Evolutionary conservation across 37 sponge, comb jelly and placozoan species (phyloP), one percentile per base, ranked within the genome.

Genomic region (Ianthella basta): DNA sequence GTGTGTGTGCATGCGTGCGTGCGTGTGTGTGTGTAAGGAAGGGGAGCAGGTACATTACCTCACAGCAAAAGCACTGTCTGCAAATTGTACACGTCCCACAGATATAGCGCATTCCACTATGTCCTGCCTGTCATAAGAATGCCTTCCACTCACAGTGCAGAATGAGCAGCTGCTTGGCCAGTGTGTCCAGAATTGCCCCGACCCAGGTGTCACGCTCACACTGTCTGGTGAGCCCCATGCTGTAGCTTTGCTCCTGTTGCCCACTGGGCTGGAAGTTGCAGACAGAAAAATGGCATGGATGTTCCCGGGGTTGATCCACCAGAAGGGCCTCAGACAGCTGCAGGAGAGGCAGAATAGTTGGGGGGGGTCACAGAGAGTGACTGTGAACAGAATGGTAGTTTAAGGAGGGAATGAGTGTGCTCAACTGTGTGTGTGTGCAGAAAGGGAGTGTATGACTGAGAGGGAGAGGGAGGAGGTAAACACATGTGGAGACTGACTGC

Each of bases 131-230:
- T 29, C 66, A 10, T 24, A 24, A 32, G 6, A 50, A 24, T 23
- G 25, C 1, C 24, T 40, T 55, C n/a, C 15, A 61, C 82, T 37
- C 64, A 82, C 89, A 85, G 82, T 87, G 88, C 79, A 89, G 53
- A 56, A 93, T 82, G 37, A 88, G 86, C 84, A 94, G 82, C 79
- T 91, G 92, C 80, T 87, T 74, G n/a, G 83, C 57, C 53, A 88
- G 72, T 30, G 91, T 86, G n/a, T 91, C 84, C 66, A 88, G 88
- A 25, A 89, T 79, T 75, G 72, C 72, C 50, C 57, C 61, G 40
- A 86, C 36, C 95, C 89, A 94, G 37, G 85, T 72, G 23, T 87
- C 77, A 61, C 89, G 89, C 65, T 60, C 44, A 56, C 84, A 88
- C 12, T 72, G 33, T 38, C 59, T 77, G 59, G 30, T 33, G 16